Base-by-base conservation (phyloP, 2,797 vertebrate species). In the Phrynocephalus forsythii region DNA sequence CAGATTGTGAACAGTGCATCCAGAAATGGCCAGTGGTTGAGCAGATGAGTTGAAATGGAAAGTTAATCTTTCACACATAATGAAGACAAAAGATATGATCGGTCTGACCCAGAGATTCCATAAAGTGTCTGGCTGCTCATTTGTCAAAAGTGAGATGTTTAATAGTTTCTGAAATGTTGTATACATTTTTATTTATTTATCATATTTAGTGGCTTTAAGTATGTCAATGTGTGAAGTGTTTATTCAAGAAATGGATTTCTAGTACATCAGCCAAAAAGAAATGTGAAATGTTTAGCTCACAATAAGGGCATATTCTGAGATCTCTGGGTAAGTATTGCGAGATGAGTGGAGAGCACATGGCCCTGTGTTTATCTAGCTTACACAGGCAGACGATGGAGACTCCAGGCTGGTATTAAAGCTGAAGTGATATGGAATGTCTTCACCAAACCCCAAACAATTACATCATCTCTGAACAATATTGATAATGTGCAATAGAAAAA, bases 401-500 rank as follows among this genome's bases (percentile, higher is more conserved):
- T 98, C 98, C 98, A 98, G 98, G 94, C 97, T 98, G 97, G 97
- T 98, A 97, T 98, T 98, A 97, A 97, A 96, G 97, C 96, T 95
- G 95, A 97, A 96, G 94, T 96, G 95, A 96, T 95, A 95, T 90
- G 97, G 97, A 98, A 98, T 97, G 97, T 95, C 97, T 97, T 97
- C 95, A 95, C 96, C 95, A 96, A 97, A 96, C 94, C 97, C 97
- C 97, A 98, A 98, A 98, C 98, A 98, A 97, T 98, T 95, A 97
- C 95, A 95, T 96, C 97, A 97, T 95, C 96, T 94, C 94, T 96
- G 95, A 93, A 89, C 92, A 93, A 95, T 97, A 98, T 97, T 97
- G 97, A 98, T 98, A 97, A 97, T 96, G 96, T 96, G 95, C 94
- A 96, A 95, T 91, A 93, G 92, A 93, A 94, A 91, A 82, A 92